Conservation (phyloP, 1,140 invertebrate species). For the Bombus haemorrhoidalis region DNA sequence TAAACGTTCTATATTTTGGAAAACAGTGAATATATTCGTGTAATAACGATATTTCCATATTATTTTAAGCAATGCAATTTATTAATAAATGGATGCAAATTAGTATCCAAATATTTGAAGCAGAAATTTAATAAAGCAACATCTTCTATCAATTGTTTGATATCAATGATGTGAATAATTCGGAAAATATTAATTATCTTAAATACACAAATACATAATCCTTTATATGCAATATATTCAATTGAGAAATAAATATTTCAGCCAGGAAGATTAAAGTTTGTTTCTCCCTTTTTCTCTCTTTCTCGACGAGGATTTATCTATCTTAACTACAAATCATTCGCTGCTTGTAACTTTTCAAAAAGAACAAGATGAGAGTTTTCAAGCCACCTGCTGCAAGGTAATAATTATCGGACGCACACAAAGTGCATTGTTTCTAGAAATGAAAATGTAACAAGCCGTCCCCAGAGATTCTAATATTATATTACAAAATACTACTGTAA, state of each 20-base stretch:
- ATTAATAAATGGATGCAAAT: background rate
- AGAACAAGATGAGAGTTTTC: background rate
- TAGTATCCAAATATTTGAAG: too few relatives aligned
- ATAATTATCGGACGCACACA: background rate
- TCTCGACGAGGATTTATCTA: background rate
- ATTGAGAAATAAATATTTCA: background rate
- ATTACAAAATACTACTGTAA: background rate
- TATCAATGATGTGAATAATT: background rate
- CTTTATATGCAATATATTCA: background rate
- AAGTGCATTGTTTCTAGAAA: constrained; percentile 2
- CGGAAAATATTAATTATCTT: background rate
- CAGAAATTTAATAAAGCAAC: background rate
- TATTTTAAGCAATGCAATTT: background rate
- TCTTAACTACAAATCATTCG: background rate
- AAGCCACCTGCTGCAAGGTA: background rate
- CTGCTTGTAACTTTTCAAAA: background rate
- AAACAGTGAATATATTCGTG: background rate
- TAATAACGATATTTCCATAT: background rate
- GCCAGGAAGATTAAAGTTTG: background rate
- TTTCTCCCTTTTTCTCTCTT: background rate
- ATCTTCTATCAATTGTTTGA: background rate
- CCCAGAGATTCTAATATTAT: background rate
- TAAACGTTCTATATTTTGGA: too few relatives aligned
- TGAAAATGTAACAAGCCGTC: background rate
- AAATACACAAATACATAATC: background rate